A percentile compares a stretch with the other conserved stretches of the same genome.
phyloP scores from a whole-genome alignment of 2,888 invertebrate genomes.

The Chrysomela aeneicollis region DNA sequence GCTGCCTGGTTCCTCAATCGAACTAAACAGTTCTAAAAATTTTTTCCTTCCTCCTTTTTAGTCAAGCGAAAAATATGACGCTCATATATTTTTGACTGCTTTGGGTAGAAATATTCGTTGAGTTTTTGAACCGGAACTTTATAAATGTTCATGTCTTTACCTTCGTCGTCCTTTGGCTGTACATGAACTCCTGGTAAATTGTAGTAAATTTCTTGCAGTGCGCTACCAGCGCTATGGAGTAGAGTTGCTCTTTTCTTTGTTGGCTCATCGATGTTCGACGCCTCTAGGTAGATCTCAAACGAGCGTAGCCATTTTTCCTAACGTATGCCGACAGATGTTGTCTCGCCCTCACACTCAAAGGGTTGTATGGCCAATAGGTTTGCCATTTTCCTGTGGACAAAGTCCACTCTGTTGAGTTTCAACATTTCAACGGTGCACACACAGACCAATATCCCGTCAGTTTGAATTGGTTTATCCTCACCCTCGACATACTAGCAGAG shows the following conservation, averaged over 20 bases:
- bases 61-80: conserved; percentile 36
- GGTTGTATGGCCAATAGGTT: too few species aligned
- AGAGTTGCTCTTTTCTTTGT: too few species aligned
- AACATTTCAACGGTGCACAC: too few species aligned
- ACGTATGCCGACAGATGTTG: too few species aligned
- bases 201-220: conserved; percentile 47
- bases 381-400: too few species aligned
- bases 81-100: conserved; percentile 45
- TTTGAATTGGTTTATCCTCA: neutral
- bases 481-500: neutral
- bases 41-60: too few species aligned
- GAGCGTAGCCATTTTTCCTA: too few species aligned
- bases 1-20: conserved; percentile 46
- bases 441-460: neutral
- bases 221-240: too few species aligned
- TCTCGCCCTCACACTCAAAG: too few species aligned
- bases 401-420: neutral
- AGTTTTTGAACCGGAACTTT: conserved; percentile 35
- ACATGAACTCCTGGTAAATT: conserved; percentile 45
- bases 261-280: too few species aligned
- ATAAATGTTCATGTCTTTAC: conserved; percentile 11
- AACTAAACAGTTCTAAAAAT: conserved; percentile 34
- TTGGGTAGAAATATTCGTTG: conserved; percentile 45
- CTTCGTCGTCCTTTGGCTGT: conserved; percentile 20
- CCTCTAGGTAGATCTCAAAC: too few species aligned